Percentiles rank a stretch among this genome's conserved stretches.
These are phyloP conservation scores for Leucophenga montana DNA, from an alignment of 2,888 invertebrate species.

Conservation along the genomic window DNA sequence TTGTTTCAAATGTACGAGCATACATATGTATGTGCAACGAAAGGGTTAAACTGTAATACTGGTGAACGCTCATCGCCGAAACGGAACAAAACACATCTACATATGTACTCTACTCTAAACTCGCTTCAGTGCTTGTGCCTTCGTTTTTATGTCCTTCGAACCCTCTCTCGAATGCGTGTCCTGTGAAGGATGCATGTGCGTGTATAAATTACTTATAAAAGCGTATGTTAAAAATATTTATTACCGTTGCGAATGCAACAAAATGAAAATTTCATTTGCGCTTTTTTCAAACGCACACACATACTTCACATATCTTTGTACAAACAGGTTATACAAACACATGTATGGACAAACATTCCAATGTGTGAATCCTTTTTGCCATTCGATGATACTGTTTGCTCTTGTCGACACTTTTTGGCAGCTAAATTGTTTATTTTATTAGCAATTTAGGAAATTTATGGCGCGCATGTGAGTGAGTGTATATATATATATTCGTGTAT, in stretches of 20 bases:
- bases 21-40: no score
- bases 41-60: no score
- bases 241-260: slow-evolving; percentile 71
- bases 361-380: neutral
- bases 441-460: slow-evolving; percentile 64
- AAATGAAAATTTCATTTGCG: slow-evolving; percentile 68
- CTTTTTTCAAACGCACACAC: slow-evolving; percentile 37
- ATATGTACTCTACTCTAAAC: no score
- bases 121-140: no score
- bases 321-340: slow-evolving; percentile 10
- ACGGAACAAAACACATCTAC: no score
- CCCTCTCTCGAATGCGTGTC: neutral
- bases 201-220: slow-evolving; percentile 66
- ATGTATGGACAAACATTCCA: slow-evolving; percentile 5
- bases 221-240: slow-evolving; percentile 69
- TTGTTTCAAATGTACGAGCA: no score
- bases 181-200: slow-evolving; percentile 59
- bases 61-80: no score
- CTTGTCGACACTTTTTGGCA: slow-evolving; percentile 45
- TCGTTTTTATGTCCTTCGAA: neutral
- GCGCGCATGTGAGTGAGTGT: slow-evolving; percentile 33
- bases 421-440: slow-evolving; percentile 68
- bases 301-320: neutral
- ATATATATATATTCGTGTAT: no score
- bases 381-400: slow-evolving; percentile 10